These are phyloP conservation scores for Calyptomena viridis DNA, from an alignment of 2,113 vertebrate species.

Conservation along the genomic window DNA sequence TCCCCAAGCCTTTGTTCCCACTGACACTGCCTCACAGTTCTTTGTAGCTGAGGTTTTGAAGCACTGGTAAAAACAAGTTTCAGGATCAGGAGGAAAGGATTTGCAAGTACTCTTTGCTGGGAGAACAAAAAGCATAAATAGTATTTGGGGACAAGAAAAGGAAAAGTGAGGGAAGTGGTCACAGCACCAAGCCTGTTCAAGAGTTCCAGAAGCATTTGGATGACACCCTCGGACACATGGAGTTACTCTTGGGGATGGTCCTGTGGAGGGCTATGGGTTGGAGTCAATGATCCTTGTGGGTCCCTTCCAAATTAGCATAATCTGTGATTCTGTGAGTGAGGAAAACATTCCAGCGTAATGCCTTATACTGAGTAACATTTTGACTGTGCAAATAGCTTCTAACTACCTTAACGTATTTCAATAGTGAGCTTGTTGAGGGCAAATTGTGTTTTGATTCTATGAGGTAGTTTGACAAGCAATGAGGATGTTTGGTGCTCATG, in stretches of 20 bases:
- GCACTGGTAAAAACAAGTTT: neutral
- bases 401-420: neutral
- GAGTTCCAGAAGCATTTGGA: neutral
- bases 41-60: neutral
- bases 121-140: neutral
- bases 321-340: neutral
- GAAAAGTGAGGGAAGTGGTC: neutral
- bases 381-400: neutral
- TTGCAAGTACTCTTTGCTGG: neutral
- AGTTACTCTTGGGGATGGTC: neutral
- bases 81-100: neutral
- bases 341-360: neutral
- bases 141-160: neutral
- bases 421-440: neutral
- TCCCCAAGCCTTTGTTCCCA: neutral
- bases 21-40: fast-evolving
- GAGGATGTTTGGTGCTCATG: neutral
- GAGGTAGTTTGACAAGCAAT: neutral
- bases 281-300: neutral
- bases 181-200: neutral
- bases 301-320: neutral
- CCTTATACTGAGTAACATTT: neutral
- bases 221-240: neutral
- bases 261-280: neutral
- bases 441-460: neutral